phyloP scores from a whole-genome alignment of 2,888 invertebrate genomes.

The Agriopis marginaria region DNA sequence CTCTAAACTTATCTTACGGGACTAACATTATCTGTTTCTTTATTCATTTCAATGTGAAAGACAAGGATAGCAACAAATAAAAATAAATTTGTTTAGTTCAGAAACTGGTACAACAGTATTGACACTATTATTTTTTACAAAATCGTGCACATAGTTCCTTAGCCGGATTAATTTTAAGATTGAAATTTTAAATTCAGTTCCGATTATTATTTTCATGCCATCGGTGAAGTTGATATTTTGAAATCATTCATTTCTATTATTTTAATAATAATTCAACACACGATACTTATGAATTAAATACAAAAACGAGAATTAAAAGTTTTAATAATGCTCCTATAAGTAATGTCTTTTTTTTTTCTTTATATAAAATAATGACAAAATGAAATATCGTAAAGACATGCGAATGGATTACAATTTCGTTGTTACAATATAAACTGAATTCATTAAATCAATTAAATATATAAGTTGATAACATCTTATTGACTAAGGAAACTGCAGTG shows the following conservation, averaged over 20 bases:
- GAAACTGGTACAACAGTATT: no score
- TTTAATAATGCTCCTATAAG: neutral
- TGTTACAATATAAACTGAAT: neutral
- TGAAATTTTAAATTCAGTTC: slow-evolving; percentile 21
- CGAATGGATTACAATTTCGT: neutral
- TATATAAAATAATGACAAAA: no score
- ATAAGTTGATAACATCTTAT: neutral
- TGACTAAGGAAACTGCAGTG: neutral
- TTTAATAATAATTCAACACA: neutral
- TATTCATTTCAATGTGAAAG: no score
- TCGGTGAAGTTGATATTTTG: slow-evolving; percentile 7
- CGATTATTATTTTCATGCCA: neutral
- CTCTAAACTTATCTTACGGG: no score
- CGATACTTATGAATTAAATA: neutral
- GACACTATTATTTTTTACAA: neutral
- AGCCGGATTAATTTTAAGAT: slow-evolving; percentile 36
- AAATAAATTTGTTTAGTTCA: no score
- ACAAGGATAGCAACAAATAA: no score
- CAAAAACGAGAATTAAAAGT: neutral
- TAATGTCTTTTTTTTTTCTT: no score
- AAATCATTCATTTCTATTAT: neutral
- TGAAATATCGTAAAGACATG: no score
- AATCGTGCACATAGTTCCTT: slow-evolving; percentile 30
- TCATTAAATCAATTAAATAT: neutral
- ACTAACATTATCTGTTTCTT: no score